phyloP scores from a whole-genome alignment of 2,113 vertebrate genomes.

The Herpailurus yagouaroundi region DNA sequence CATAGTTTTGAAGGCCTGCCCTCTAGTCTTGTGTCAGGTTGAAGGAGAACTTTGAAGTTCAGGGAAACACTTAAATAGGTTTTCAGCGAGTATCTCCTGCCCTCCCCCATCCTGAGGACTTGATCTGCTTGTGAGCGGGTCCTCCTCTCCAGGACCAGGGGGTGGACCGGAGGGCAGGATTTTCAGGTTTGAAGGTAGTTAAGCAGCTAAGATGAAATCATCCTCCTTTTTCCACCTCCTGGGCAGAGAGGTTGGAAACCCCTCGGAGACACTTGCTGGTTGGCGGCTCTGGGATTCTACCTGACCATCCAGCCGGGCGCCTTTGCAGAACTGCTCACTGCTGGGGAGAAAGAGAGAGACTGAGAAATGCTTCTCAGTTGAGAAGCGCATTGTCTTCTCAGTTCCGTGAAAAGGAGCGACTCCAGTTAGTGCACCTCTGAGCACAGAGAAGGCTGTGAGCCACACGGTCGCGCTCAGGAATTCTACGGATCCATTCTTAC shows the following conservation, averaged over 20 bases:
- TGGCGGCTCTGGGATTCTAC: neutral
- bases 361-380: neutral
- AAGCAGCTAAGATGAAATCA: neutral
- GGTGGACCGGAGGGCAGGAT: neutral
- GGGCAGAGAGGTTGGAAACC: neutral
- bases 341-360: neutral
- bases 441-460: neutral
- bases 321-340: neutral
- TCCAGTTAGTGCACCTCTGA: neutral
- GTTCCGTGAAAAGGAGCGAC: neutral
- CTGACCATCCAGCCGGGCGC: neutral
- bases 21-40: neutral
- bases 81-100: neutral
- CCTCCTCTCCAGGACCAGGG: neutral
- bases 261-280: neutral
- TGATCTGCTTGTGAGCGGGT: neutral
- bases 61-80: neutral
- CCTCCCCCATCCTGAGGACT: neutral
- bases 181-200: neutral
- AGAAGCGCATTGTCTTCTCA: neutral
- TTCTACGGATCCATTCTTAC: neutral
- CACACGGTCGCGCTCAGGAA: too few relatives aligned
- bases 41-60: neutral
- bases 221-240: neutral
- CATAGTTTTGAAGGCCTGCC: neutral